These are phyloP conservation scores for Zalophus californianus DNA, from an alignment of 2,797 vertebrate genomes.

Conservation along the genomic window DNA sequence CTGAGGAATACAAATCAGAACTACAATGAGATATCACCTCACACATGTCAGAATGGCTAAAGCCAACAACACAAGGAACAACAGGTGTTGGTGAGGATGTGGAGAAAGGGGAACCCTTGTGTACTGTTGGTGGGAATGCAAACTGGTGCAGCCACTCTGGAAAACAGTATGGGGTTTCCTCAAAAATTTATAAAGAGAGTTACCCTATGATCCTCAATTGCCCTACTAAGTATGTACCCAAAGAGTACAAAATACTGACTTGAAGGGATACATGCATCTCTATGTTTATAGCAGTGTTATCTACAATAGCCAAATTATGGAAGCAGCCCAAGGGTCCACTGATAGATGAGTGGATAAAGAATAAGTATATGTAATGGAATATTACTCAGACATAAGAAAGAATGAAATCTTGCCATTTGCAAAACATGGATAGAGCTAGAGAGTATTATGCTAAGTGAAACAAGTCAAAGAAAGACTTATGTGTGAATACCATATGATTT, in stretches of 20 bases:
- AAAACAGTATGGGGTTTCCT: neutral
- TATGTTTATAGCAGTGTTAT: neutral
- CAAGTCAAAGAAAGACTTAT: neutral
- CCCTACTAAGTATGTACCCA: neutral
- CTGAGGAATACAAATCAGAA: neutral
- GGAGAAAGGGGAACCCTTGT: neutral
- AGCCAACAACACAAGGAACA: neutral
- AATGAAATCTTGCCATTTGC: neutral
- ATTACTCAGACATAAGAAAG: neutral
- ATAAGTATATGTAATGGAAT: neutral
- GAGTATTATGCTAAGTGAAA: neutral
- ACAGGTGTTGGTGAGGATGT: neutral
- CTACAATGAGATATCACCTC: neutral
- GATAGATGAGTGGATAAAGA: neutral
- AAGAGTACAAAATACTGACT: neutral
- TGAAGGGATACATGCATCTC: neutral
- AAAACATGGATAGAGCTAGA: neutral
- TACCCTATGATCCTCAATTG: neutral
- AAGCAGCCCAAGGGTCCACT: neutral
- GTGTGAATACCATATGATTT: neutral
- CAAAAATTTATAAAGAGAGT: neutral
- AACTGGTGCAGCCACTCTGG: neutral
- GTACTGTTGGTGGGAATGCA: neutral
- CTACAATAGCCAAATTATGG: neutral
- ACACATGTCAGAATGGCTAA: neutral